phyloP scores from a whole-genome alignment of 2,888 invertebrate species.

The Melanchra persicariae region DNA sequence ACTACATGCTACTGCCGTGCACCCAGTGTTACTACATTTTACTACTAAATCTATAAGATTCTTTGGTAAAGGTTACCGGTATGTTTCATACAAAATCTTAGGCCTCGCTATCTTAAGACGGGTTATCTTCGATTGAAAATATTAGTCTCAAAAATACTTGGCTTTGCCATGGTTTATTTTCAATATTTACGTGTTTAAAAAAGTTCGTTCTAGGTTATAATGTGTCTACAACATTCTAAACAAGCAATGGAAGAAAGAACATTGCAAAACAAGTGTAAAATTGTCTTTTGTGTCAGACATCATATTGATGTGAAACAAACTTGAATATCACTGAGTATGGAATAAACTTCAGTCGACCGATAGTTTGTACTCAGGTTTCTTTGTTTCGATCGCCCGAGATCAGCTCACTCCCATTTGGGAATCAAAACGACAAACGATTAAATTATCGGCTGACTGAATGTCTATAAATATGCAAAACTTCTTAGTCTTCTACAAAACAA shows the following conservation, averaged over 20 bases:
- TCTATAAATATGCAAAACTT: neutral
- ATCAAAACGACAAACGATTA: too few relatives aligned
- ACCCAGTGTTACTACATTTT: conserved; percentile 37
- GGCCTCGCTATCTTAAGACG: conserved; percentile 44
- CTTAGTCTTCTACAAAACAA: neutral
- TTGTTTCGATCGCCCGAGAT: neutral
- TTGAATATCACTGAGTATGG: neutral
- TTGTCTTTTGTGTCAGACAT: neutral
- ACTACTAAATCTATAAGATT: conserved; percentile 66
- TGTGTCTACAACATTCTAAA: neutral
- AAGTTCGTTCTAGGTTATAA: neutral
- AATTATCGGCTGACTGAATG: neutral
- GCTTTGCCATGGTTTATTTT: conserved; percentile 21
- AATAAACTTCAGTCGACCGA: neutral
- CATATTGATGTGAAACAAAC: too few relatives aligned
- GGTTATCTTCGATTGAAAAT: conserved; percentile 6
- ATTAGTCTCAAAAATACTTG: conserved; percentile 8
- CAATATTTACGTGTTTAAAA: neutral
- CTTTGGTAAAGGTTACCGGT: conserved; percentile 67
- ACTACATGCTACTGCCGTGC: conserved; percentile 38
- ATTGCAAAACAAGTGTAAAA: neutral
- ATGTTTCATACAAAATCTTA: conserved; percentile 59
- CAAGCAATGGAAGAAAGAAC: neutral
- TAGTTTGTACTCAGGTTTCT: neutral
- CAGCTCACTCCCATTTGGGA: neutral